These are phyloP conservation scores for Boloria selene DNA, from an alignment of 2,888 invertebrate genomes.

Conservation along the genomic window DNA sequence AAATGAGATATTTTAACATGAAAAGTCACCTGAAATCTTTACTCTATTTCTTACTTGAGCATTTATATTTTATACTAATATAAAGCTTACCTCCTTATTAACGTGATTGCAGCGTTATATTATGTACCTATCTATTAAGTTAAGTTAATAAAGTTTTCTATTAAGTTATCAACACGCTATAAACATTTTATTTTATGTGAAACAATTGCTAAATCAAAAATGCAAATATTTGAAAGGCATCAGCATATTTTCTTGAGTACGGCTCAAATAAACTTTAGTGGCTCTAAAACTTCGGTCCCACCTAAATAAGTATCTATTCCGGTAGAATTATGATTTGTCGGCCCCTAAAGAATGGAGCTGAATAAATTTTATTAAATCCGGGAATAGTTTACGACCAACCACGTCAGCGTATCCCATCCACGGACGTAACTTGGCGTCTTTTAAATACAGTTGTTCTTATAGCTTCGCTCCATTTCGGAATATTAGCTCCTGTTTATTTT, in stretches of 20 bases:
- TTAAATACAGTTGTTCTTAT: conserved; percentile 63
- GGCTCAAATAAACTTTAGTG: conserved; percentile 73
- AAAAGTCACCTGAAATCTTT: too few species aligned
- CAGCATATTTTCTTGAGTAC: conserved; percentile 50
- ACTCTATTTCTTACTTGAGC: too few species aligned
- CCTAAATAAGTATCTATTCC: conserved; percentile 77
- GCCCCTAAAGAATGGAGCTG: conserved; percentile 70
- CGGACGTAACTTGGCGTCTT: conserved; percentile 54
- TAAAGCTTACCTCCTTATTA: too few species aligned
- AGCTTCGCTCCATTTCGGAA: conserved; percentile 48
- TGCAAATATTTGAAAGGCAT: conserved; percentile 38
- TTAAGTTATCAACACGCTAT: too few species aligned
- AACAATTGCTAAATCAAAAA: conserved; percentile 12
- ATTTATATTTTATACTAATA: too few species aligned
- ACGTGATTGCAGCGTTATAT: too few species aligned
- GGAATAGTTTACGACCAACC: conserved; percentile 73
- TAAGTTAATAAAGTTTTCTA: too few species aligned
- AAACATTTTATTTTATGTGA: too few species aligned
- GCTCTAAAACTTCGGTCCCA: conserved; percentile 71
- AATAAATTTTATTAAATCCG: conserved; percentile 81
- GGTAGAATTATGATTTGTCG: conserved; percentile 78
- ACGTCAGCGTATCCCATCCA: conserved; percentile 65
- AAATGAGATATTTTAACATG: too few species aligned
- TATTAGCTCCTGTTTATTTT: conserved; percentile 31
- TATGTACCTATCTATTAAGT: too few species aligned